phyloP scores from a whole-genome alignment of 2,888 invertebrate genomes.

The Lottia scabra region DNA sequence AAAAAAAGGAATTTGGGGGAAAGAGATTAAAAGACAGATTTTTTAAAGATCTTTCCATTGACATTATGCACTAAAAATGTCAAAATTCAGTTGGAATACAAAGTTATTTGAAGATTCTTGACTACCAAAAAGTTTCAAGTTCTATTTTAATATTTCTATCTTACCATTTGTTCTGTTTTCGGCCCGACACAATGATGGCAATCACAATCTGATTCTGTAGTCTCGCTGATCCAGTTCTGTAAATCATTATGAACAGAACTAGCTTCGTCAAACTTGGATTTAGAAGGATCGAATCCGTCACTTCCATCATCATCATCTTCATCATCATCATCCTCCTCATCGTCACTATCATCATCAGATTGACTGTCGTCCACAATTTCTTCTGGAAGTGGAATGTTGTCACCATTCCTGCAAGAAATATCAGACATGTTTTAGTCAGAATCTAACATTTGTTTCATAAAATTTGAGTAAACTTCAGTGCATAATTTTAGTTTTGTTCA shows the following conservation, averaged over 20 bases:
- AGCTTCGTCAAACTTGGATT: neutral
- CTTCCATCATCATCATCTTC: constrained; percentile 48
- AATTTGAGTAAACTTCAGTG: too few species aligned
- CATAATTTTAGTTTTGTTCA: too few species aligned
- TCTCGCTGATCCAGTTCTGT: neutral
- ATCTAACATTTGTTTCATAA: too few species aligned
- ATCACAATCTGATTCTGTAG: constrained; percentile 40
- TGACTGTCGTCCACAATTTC: constrained; percentile 47
- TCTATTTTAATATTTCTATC: too few species aligned
- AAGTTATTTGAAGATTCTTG: too few species aligned
- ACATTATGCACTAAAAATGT: too few species aligned
- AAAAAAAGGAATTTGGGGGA: too few species aligned
- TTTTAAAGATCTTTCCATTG: too few species aligned
- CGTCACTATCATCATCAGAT: constrained; percentile 35
- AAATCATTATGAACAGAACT: neutral
- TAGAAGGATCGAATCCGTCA: constrained; percentile 26
- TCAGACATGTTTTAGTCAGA: too few species aligned
- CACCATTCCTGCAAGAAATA: constrained; percentile 34
- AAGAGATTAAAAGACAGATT: too few species aligned
- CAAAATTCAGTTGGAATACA: too few species aligned
- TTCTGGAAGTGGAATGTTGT: constrained; percentile 50
- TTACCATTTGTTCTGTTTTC: constrained; percentile 52
- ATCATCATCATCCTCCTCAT: constrained; percentile 45
- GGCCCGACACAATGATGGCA: constrained; percentile 60
- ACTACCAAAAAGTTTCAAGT: too few species aligned